phyloP scores from a whole-genome alignment of 2,888 invertebrate species.

The Agriopis leucophaearia region DNA sequence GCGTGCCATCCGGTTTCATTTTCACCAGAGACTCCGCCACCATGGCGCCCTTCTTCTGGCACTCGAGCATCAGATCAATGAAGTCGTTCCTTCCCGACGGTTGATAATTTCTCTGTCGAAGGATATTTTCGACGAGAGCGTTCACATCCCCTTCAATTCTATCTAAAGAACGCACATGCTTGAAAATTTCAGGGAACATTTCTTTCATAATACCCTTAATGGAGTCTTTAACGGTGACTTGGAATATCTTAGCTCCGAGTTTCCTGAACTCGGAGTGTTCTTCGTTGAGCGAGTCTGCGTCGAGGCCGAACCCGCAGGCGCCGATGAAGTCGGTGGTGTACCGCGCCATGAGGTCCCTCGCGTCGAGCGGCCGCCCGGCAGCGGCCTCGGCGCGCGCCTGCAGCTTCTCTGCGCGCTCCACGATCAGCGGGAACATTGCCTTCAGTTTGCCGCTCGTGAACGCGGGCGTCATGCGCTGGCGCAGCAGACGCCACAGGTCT shows the following conservation, averaged over 20 bases:
- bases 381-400: conserved; percentile 52
- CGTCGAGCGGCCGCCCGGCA: conserved; percentile 56
- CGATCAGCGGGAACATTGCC: conserved; percentile 70
- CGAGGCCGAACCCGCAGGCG: conserved; percentile 70
- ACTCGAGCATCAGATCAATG: conserved; percentile 63
- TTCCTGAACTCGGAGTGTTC: conserved; percentile 66
- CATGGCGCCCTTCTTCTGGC: conserved; percentile 57
- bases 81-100: conserved; percentile 67
- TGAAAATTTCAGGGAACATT: conserved; percentile 61
- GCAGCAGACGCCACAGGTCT: conserved; percentile 66
- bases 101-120: conserved; percentile 55
- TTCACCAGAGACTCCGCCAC: conserved; percentile 58
- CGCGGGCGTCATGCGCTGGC: conserved; percentile 69
- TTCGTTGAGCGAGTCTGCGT: conserved; percentile 63
- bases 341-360: conserved; percentile 71
- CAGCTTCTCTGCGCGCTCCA: conserved; percentile 65
- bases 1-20: conserved; percentile 55
- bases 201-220: conserved; percentile 53
- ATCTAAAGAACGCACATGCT: conserved; percentile 42
- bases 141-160: conserved; percentile 54
- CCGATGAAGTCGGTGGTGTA: conserved; percentile 74
- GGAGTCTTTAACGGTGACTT: conserved; percentile 47
- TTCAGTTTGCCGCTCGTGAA: conserved; percentile 68
- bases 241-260: conserved; percentile 61
- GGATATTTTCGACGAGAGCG: conserved; percentile 53